Evolutionary conservation across 2,113 vertebrate genomes (phyloP), one percentile per base, ranked within the genome.

Genomic region (Callospermophilus lateralis): DNA sequence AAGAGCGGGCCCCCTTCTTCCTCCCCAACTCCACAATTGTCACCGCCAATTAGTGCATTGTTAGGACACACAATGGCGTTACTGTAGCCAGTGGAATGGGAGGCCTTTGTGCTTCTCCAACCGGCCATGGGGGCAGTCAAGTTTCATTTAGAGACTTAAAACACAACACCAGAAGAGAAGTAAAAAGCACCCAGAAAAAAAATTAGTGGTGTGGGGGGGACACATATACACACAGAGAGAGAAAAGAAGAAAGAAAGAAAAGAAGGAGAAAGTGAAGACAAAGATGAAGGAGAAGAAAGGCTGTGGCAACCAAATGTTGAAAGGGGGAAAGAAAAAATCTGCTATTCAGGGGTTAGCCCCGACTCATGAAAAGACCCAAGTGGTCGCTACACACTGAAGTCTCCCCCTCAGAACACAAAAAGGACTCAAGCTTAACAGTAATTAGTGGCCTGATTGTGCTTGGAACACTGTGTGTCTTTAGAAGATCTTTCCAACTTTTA

Each of bases 41-140:
- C 99, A 98, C 98, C 97, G 96, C 99, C 99, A 99, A 99, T 99
- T 99, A 99, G 99, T 98, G 99, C 99, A 99, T 99, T 99, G 99
- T 99, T 98, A 97, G 98, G 98, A 96, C 95, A 98, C 98, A 99
- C 99, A 99, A 99, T 99, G 99, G 99, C 98, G 98, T 98, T 99
- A 99, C 99, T 98, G 99, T 99, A 99, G 99, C 99, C 99, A 98
- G 98, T 98, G 98, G 98, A 99, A 99, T 95, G 97, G 98, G 98
- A 94, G 45, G 98, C 98, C 97, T 99, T 99, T 99, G 99, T 99
- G 99, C 98, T 98, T 99, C 99, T 99, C 99, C 99, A 99, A 98
- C 99, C 98, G 99, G 99, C 99, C 98, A 98, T 99, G 99, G 99
- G 99, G 99, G 99, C 99, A 99, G 99, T 99, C 99, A 99, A 99